Conservation (phyloP, 2,797 vertebrate species). For the Oreortyx pictus region DNA sequence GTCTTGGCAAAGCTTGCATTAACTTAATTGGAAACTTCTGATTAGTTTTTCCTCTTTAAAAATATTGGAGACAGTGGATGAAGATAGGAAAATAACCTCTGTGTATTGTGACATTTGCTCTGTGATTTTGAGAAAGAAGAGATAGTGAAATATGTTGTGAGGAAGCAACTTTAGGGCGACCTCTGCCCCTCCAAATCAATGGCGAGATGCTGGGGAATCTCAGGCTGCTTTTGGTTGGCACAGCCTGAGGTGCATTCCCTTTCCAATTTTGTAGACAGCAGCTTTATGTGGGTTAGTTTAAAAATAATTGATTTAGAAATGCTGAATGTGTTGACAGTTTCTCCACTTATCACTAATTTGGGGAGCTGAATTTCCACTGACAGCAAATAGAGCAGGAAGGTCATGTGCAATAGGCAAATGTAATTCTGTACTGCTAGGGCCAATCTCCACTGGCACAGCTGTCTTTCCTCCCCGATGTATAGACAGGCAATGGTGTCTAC, state of each 20-base stretch:
- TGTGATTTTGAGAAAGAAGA: neutral
- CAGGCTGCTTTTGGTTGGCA: neutral
- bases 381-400: slow-evolving; percentile 13
- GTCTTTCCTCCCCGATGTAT: neutral
- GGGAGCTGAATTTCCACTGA: neutral
- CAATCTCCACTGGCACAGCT: slow-evolving; percentile 45
- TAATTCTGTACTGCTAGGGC: slow-evolving; percentile 28
- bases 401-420: slow-evolving; percentile 7
- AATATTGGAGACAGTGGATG: neutral
- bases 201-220: neutral
- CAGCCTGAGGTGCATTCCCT: slow-evolving; percentile 10
- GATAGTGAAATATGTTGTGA: accelerated
- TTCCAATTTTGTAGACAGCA: neutral
- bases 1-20: slow-evolving; percentile 25
- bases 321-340: slow-evolving; percentile 26
- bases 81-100: slow-evolving; percentile 21
- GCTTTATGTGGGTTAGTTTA: neutral
- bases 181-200: neutral
- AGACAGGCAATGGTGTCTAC: slow-evolving; percentile 15
- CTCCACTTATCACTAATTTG: neutral
- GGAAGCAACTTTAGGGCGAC: neutral
- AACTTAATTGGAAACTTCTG: slow-evolving; percentile 59
- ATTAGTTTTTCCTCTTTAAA: slow-evolving; percentile 56
- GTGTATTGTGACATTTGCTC: neutral
- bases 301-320: slow-evolving; percentile 33